A percentile compares a stretch with the other conserved stretches of the same genome.
Evolutionary conservation across 2,113 vertebrate genomes (phyloP).

Genomic region (Oreochromis aureus): DNA sequence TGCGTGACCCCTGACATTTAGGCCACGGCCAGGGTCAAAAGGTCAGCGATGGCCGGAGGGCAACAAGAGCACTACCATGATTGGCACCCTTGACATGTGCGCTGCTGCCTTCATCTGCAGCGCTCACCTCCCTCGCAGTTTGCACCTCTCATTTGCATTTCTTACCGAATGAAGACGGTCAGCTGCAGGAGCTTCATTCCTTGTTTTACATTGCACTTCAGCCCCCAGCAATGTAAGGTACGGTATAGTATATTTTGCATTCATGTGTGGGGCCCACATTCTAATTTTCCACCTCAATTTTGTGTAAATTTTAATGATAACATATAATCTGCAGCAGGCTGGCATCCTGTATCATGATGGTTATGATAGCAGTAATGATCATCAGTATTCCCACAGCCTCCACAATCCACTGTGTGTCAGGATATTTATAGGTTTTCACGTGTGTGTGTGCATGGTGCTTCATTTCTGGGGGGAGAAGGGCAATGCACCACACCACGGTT

Average conservation of each 20-base stretch:
- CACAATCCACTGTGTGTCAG: slow-evolving; percentile 26
- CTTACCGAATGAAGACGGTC: not conserved
- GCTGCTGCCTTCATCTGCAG: slow-evolving; percentile 27
- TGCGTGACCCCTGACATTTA: slow-evolving; percentile 70
- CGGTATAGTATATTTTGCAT: slow-evolving; percentile 42
- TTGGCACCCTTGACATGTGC: slow-evolving; percentile 57
- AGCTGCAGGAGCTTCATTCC: not conserved
- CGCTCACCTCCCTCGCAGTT: not conserved
- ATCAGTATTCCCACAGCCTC: slow-evolving; percentile 47
- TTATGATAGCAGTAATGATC: slow-evolving; percentile 63
- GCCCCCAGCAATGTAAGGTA: slow-evolving; percentile 29
- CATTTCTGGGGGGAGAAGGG: slow-evolving; percentile 14
- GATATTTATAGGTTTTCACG: slow-evolving; percentile 56
- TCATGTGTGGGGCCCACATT: not conserved
- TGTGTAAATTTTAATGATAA: slow-evolving; percentile 31
- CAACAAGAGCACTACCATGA: slow-evolving; percentile 70
- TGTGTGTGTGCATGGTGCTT: slow-evolving; percentile 8
- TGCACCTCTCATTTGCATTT: slow-evolving; percentile 46
- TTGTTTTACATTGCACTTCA: not conserved
- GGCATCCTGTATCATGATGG: slow-evolving; percentile 37
- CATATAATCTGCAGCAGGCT: slow-evolving; percentile 16
- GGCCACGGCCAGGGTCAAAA: slow-evolving; percentile 71
- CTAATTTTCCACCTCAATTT: not conserved
- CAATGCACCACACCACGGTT: slow-evolving; percentile 30
- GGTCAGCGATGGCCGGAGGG: slow-evolving; percentile 73